Base-by-base conservation (phyloP, 2,888 invertebrate species). In the Drosophila sordidula region DNA sequence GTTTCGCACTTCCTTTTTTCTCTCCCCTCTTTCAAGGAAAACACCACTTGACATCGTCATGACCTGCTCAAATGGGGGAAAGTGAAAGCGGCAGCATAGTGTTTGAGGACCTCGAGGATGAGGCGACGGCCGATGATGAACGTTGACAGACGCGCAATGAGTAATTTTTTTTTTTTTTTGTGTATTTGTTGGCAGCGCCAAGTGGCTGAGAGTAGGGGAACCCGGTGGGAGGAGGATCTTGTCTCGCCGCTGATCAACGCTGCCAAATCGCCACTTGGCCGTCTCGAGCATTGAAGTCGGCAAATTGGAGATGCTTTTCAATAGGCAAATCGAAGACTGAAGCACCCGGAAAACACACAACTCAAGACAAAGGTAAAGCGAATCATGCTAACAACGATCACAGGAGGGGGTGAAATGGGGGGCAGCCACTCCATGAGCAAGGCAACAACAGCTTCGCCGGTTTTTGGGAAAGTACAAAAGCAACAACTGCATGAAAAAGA, bases 1-100 rank as follows among this genome's bases (percentile, higher is more conserved):
- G 83, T 83, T 83, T 84, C 83, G 54, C 61, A 67, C 72, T 87
- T 87, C 78, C 75, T 57, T 34, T 29, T 29, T 29, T 29, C 8
- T 9, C 29, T 29, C 29, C 29, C 29, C 18, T 46, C 39, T 22
- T 87, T 62, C 69, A 73, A 82, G 84, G 84, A 83, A 83, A 88
- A 80, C 81, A 55, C 65, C 89, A 87, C 83, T 89, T 83, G 89
- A 89, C 89, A 87, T 75, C 49, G 55, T 36, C 79, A 34, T 66
- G 78, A 75, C 58, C 75, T 54, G 58, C 51, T 49, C 50, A 18
- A 44, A 45, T 52, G 59, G 80, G 73, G 77, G 59, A 81, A 82
- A 88, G 88, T 82, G 81, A 82, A 87, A 82, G 81, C 77, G 65
- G 72, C 77, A 39, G 72, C 25, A 41, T 29, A 57, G 8, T 50